Base-by-base conservation (phyloP, 2,113 vertebrate genomes). In the Protobothrops flavoviridis region DNA sequence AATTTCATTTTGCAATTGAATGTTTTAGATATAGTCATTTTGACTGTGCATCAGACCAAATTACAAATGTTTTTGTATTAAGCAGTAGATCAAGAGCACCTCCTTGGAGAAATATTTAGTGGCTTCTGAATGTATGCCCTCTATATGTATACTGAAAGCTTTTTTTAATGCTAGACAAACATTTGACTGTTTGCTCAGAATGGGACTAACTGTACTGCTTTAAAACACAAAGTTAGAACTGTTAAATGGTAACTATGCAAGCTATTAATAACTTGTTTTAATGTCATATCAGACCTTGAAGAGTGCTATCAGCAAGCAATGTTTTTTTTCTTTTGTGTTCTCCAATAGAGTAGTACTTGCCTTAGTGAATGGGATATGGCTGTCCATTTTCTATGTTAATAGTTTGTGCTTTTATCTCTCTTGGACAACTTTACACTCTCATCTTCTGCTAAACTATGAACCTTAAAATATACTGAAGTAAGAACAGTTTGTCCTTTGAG, bases 251-350 rank as follows among this genome's bases (percentile, higher is more conserved):
- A 90, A 61, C 88, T 50, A 26, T 61, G 69, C 43, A 90, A 59
- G 43, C 53, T 85, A 85, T 93, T 52, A 93, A 50, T 90, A 85
- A 85, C 64, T 33, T 85, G 52, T 85, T 93, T 89, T 85, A 90
- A 90, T 57, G 69, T 90, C 88, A 81, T 39, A 56, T 48, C 55
- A 91, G 53, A 85, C 43, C 52, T 17, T 26, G 23, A 91, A 39
- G 33, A 86, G 43, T 55, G 50, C 23, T 24, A 21, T 7, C 26
- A 88, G 55, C 53, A 88, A 92, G 21, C 48, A 43, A 5, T 87
- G 17, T 0, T 33, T 57, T 50, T 23, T n/a, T 88, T 55, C 50
- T 89, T 74, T 56, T 81, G 15, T 39, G n/a, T 55, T 69, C 12
- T 45, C 43, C 21, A 92, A n/a, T 43, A n/a, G 3, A 61, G 20